Base-by-base conservation (phyloP, 2,113 vertebrate genomes). In the Gavialis gangeticus region DNA sequence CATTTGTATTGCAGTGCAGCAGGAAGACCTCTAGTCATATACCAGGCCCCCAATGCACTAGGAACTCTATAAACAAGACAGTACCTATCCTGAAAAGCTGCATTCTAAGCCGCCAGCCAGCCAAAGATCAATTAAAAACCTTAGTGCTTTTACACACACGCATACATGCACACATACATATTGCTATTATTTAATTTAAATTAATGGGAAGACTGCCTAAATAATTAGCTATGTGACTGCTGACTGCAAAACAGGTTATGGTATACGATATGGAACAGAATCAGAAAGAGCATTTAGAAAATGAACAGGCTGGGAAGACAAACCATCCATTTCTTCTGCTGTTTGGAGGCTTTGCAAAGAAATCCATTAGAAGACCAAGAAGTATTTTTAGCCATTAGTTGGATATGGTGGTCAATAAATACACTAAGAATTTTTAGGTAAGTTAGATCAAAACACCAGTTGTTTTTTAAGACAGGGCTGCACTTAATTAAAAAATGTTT, bases 401-500 rank as follows among this genome's bases (percentile, higher is more conserved):
- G 46, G 79, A 28, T 63, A 37, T 16, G 34, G 6, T 69, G 24
- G 28, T 55, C 27, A 64, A 55, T 69, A 67, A 88, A 83, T 59
- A 58, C 0, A 0, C 12, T 22, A 90, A 92, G 75, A 88, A 88
- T 69, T 60, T 91, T 5, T 57, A 54, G 30, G 30, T 54, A 73
- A 4, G 67, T 34, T 37, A 79, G 71, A 86, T 58, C 87, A 89
- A 56, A 59, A 73, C 28, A 66, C 28, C 7, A 92, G 87, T 66
- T n/a, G 6, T 10, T 63, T 37, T 84, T 22, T 37, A 37, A 56
- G 10, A 84, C 46, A 64, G 57, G 76, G 89, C 77, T 6, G 63
- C 10, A 66, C 0, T 0, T 12, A n/a, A 2, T 57, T 88, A 54
- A 54, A 56, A 56, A 56, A 82, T 82, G 75, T n/a, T 59, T 59